Evolutionary conservation across 2,888 invertebrate species (phyloP), one percentile per base, ranked within the genome.

Genomic region (Azorinus chamasolen): DNA sequence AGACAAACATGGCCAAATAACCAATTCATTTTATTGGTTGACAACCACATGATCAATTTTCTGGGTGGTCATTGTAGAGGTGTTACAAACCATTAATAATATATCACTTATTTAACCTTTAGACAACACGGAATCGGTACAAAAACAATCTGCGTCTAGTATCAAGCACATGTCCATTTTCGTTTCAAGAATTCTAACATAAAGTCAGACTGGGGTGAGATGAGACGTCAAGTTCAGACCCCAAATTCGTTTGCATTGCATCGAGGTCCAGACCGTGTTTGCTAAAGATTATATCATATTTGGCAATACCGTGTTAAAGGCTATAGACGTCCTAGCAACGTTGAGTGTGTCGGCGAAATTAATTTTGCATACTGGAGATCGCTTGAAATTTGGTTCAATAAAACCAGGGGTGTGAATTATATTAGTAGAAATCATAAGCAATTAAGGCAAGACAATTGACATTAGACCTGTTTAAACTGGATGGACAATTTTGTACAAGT

Each of bases 31-130:
- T 58, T 53, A 37, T 45, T 25, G n/a, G 59, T 68, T 53, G 43
- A 45, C 53, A 43, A 59, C 53, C 32, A 46, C 27, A 51, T 58
- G 32, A 39, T 41, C 32, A 53, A 68, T 59, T 16, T 10, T 37
- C 12, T 50, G 41, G 20, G 24, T 51, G 18, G 45, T 51, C 32
- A 68, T 68, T 53, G 53, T 45, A 14, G 27, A 18, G 18, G 41
- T 37, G 68, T 53, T 27, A 68, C 53, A 68, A 68, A 59, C 59
- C 53, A 51, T 59, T 53, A 59, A 68, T 68, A 68, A 46, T 68
- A 50, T 41, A 43, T 25, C 46, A 39, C n/a, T 66, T 27, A 25
- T 45, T 51, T 32, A 32, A 32, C 32, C 32, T 10, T 32, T 32
- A 32, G n/a, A n/a, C n/a, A n/a, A n/a, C n/a, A n/a, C n/a, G n/a